Base-by-base conservation (phyloP, 1,140 invertebrate species). In the Spodoptera frugiperda region DNA sequence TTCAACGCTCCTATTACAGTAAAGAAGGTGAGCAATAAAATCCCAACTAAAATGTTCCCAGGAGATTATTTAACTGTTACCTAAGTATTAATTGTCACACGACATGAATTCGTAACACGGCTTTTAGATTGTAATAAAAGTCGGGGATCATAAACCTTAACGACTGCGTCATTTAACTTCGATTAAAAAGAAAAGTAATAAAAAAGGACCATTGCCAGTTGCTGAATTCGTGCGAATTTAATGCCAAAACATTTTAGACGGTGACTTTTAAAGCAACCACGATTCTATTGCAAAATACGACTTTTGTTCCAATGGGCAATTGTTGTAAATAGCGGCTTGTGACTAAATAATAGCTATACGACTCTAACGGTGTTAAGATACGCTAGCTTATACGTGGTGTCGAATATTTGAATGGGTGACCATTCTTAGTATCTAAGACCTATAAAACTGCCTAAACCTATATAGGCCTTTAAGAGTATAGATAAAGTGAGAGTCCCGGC, bases 161-260 rank as follows among this genome's bases (percentile, higher is more conserved):
- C 70, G 70, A 72, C 54, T 73, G 71, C 39, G 71, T 61, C 71
- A 73, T 73, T 73, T 59, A 73, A 73, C 71, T 73, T 73, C 71
- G 54, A 73, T 73, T 73, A 73, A 73, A 73, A 73, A 73, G 55
- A 73, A 73, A 73, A 73, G 54, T 73, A 21, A 73, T 73, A 59
- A 73, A 73, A 73, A 61, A 54, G 17, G 71, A 14, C 54, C 44
- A 61, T 73, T 73, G 71, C 55, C 53, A 73, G 71, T 49, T 59
- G 44, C 54, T 73, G 44, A 73, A 48, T 73, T 73, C 21, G 55
- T 73, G 55, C 54, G 30, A 73, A 49, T 49, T 73, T 73, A 51
- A 73, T 73, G 21, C 55, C 55, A 49, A 59, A 68, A 59, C 39
- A 73, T 73, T 73, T 73, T 30, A 61, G 55, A 73, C 21, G n/a